Evolutionary conservation across 2,113 vertebrate genomes (phyloP), one percentile per base, ranked within the genome.

Genomic region (Synodontis membranacea): DNA sequence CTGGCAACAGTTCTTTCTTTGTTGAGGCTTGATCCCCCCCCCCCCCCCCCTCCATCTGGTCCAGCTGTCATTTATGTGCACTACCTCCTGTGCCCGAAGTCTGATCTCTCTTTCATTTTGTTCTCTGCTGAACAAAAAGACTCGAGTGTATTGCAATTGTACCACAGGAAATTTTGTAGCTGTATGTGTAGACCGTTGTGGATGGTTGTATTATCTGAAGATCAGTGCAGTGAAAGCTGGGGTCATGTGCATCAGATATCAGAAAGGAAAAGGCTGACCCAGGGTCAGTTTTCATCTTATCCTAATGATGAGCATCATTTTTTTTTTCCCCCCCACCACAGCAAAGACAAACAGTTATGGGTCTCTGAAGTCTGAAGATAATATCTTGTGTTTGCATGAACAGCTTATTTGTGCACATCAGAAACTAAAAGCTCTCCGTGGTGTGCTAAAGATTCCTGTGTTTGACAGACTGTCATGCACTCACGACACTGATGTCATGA

Each of bases 191-290:
- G 84, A 60, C 23, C 37, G 44, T 66, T 85, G 6, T 58, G 48
- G 50, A 42, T 17, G 42, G 80, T 82, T 82, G 78, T 80, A 39
- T 25, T 58, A 14, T 64, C 39, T 82, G 21, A 44, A 82, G 25
- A 44, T 84, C 48, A 72, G 5, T n/a, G 28, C 19, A 54, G 48
- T 84, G 44, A 39, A 84, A 84, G 46, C 25, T 42, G 34, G 34
- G 52, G 50, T 75, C 37, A 75, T 60, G 58, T 84, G 83, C 83
- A 75, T 31, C 58, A 82, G 58, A 82, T 17, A 82, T 48, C 80
- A 64, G 42, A 64, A 82, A 64, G 58, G 14, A 31, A 64, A 62
- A 25, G 62, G n/a, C 28, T 83, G 62, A 56, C 31, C 10, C n/a
- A 56, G 34, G n/a, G 68, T 44, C 83, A 56, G 25, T 60, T 84